Percentiles rank a stretch among this genome's conserved stretches.
phyloP scores from a whole-genome alignment of 2,888 invertebrate species.

The Pecten maximus region DNA sequence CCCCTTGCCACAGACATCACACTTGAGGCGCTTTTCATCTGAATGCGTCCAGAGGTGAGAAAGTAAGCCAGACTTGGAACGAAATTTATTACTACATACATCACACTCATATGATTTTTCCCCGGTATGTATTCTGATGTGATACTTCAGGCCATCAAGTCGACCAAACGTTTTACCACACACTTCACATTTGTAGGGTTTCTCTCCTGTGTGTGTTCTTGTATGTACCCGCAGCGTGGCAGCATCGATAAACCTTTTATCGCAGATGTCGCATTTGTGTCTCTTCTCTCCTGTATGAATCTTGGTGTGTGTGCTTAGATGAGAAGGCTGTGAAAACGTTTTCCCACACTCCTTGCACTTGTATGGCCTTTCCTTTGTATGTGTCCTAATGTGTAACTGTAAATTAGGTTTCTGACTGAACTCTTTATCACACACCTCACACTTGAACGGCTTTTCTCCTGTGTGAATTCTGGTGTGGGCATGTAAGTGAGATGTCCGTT shows the following conservation, averaged over 20 bases:
- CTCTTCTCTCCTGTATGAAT: not conserved
- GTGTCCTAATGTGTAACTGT: not conserved
- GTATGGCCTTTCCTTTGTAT: not conserved
- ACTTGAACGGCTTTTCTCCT: not conserved
- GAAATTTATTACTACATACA: not conserved
- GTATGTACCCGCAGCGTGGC: not conserved
- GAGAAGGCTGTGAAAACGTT: not conserved
- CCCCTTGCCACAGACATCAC: not conserved
- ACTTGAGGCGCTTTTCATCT: not conserved
- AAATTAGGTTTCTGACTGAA: not conserved
- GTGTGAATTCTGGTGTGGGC: not conserved
- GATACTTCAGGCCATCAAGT: not conserved
- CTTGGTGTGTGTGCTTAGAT: not conserved
- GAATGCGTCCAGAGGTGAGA: not conserved
- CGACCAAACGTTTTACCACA: not conserved
- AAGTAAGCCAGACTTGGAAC: not conserved
- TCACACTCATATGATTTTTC: not conserved
- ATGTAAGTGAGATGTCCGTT: not conserved
- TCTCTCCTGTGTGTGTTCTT: not conserved
- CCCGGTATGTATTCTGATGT: not conserved
- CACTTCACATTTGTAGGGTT: not conserved
- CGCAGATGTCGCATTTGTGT: not conserved
- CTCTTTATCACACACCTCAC: slow-evolving; percentile 3
- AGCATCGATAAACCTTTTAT: not conserved
- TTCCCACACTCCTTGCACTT: not conserved